phyloP scores from a whole-genome alignment of 2,888 invertebrate genomes.

The Epirrhoe tristata region DNA sequence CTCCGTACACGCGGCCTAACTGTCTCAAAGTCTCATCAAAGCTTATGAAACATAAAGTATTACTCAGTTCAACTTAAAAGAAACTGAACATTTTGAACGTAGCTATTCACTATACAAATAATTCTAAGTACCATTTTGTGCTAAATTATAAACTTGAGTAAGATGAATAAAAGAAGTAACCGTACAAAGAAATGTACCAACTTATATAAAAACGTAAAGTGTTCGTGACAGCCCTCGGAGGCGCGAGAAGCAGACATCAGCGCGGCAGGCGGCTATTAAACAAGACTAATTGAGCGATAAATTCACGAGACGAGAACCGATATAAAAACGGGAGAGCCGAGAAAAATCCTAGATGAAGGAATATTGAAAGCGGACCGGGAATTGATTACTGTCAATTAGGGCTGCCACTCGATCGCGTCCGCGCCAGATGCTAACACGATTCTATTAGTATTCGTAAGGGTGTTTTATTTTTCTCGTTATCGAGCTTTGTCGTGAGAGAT shows the following conservation, averaged over 20 bases:
- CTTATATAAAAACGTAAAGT: neutral
- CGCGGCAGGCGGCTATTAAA: conserved; percentile 85
- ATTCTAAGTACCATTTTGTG: too few species aligned
- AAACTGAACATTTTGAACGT: too few species aligned
- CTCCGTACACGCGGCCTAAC: too few species aligned
- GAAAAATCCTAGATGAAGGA: conserved; percentile 74
- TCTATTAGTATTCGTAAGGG: conserved; percentile 56
- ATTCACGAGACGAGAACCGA: conserved; percentile 81
- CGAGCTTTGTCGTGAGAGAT: conserved; percentile 37
- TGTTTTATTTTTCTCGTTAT: conserved; percentile 46
- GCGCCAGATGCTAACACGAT: conserved; percentile 71
- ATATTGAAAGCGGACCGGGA: conserved; percentile 83
- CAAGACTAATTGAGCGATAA: conserved; percentile 87
- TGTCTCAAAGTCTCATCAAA: too few species aligned
- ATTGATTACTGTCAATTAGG: conserved; percentile 85
- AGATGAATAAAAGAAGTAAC: too few species aligned
- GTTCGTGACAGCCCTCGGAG: conserved; percentile 69
- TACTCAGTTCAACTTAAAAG: too few species aligned
- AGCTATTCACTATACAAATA: too few species aligned
- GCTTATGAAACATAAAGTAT: too few species aligned
- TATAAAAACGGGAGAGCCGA: conserved; percentile 78
- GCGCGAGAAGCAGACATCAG: conserved; percentile 83
- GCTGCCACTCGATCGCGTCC: conserved; percentile 68
- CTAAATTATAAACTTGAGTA: too few species aligned
- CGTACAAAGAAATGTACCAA: too few species aligned